phyloP scores from a whole-genome alignment of 2,113 vertebrate genomes.

The Arothron firmamentum region DNA sequence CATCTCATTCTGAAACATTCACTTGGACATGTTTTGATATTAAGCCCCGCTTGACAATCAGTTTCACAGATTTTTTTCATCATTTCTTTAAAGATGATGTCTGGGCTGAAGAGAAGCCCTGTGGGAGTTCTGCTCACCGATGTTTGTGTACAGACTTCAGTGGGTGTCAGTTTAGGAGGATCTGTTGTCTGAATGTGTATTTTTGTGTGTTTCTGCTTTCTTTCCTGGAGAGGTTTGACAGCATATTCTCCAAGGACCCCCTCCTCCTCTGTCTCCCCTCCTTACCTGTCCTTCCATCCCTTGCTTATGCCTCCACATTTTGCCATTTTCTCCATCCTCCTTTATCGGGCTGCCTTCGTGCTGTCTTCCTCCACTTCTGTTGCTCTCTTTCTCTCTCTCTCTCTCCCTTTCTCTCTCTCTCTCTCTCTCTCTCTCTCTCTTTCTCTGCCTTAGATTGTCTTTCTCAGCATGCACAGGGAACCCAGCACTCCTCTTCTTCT shows the following conservation, averaged over 20 bases:
- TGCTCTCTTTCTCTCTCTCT: slow-evolving; percentile 14
- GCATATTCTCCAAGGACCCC: slow-evolving; percentile 71
- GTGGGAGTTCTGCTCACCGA: slow-evolving; percentile 38
- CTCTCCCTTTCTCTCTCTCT: slow-evolving; percentile 12
- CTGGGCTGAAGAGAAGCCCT: slow-evolving; percentile 39
- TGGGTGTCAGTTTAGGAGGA: slow-evolving; percentile 46
- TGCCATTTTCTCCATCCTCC: slow-evolving; percentile 10
- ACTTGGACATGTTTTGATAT: slow-evolving; percentile 30
- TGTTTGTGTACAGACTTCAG: slow-evolving; percentile 56
- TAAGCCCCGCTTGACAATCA: slow-evolving; percentile 18
- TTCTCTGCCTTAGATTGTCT: slow-evolving; percentile 40
- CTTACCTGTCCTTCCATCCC: slow-evolving; percentile 22
- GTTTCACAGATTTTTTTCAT: slow-evolving; percentile 20
- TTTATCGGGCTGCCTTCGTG: slow-evolving; percentile 21
- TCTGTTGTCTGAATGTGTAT: slow-evolving; percentile 29
- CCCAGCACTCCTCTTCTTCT: slow-evolving; percentile 44
- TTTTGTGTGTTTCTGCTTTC: slow-evolving; percentile 59
- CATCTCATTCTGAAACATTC: not conserved
- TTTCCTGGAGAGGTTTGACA: slow-evolving; percentile 80
- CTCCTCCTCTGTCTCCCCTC: not conserved
- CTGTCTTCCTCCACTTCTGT: slow-evolving; percentile 18
- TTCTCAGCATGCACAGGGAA: slow-evolving; percentile 56
- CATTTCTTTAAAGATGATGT: slow-evolving; percentile 32
- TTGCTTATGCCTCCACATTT: slow-evolving; percentile 24
- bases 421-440: slow-evolving; percentile 9